Conservation (phyloP, 2,888 invertebrate species). For the Clitarchus hookeri region DNA sequence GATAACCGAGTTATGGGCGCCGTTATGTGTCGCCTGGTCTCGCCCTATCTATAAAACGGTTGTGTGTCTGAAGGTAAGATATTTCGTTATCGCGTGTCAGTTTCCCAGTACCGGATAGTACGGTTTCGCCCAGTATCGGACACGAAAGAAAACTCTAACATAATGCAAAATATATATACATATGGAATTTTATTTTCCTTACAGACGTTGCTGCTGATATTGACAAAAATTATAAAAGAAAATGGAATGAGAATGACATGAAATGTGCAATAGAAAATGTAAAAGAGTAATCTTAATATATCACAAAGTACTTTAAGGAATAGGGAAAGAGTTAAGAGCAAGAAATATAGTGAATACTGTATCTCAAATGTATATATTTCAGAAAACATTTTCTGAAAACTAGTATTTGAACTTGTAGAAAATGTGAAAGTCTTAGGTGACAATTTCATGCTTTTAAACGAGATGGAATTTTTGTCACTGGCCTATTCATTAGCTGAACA, state of each 20-base stretch:
- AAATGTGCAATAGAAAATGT: background rate
- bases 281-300: background rate
- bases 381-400: slow-evolving; percentile 28
- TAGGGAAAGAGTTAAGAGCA: background rate
- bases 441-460: slow-evolving; percentile 34
- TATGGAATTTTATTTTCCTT: too few species aligned
- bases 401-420: slow-evolving; percentile 24
- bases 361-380: background rate
- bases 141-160: too few species aligned
- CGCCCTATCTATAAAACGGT: too few species aligned
- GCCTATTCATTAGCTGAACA: slow-evolving; percentile 41
- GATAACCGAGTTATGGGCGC: too few species aligned
- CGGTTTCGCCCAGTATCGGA: too few species aligned
- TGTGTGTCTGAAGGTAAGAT: too few species aligned
- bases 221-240: background rate
- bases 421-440: slow-evolving; percentile 30
- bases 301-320: slow-evolving; percentile 32
- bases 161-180: too few species aligned
- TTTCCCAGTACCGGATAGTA: too few species aligned
- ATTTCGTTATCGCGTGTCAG: too few species aligned
- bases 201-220: too few species aligned
- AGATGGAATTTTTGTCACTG: slow-evolving; percentile 39
- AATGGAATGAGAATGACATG: background rate
- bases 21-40: too few species aligned
- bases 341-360: background rate